Conservation (phyloP, 2,113 vertebrate genomes). For the Parotia lawesii region DNA sequence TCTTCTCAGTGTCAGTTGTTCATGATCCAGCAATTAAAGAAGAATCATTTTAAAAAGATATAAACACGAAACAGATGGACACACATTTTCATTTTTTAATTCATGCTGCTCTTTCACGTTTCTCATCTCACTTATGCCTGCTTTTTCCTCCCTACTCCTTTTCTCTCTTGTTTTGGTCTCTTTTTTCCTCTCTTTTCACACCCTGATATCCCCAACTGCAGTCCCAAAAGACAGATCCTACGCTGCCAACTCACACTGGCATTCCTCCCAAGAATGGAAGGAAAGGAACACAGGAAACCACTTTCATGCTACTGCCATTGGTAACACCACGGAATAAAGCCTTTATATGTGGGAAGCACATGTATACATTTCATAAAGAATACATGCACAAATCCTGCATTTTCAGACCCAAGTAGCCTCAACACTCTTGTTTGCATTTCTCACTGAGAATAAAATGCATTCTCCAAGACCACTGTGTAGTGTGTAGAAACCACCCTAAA, state of each 20-base stretch:
- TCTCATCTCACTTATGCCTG: background rate
- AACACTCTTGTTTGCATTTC: background rate
- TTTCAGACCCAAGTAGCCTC: background rate
- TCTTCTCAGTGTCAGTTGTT: background rate
- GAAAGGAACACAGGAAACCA: background rate
- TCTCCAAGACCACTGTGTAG: background rate
- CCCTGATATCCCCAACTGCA: background rate
- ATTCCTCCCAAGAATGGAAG: background rate
- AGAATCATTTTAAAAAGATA: background rate
- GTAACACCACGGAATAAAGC: background rate
- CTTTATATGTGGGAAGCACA: background rate
- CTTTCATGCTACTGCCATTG: background rate
- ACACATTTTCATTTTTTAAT: background rate
- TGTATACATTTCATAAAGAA: background rate
- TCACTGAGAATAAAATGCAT: background rate
- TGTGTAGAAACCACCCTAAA: background rate
- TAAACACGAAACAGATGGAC: constrained; percentile 8
- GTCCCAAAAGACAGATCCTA: background rate
- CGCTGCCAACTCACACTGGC: background rate
- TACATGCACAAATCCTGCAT: background rate
- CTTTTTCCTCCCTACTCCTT: background rate
- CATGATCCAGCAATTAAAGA: background rate
- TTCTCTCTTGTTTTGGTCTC: background rate
- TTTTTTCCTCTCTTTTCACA: background rate
- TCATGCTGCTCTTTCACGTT: background rate